Conservation (phyloP, 2,888 invertebrate genomes). For the Hyles lineata region DNA sequence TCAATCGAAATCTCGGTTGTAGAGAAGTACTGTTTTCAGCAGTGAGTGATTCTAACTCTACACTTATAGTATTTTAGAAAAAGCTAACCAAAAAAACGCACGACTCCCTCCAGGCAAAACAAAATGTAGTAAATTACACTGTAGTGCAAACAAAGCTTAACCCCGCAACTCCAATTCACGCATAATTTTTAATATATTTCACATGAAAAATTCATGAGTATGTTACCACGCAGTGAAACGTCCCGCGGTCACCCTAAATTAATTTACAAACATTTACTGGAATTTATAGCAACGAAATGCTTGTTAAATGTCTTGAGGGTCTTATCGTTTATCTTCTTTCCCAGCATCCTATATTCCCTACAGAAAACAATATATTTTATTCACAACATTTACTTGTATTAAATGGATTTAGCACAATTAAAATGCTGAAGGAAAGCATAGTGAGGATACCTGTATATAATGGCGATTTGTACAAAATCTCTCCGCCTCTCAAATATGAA, state of each 20-base stretch:
- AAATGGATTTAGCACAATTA: too few relatives aligned
- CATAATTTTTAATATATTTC: not conserved
- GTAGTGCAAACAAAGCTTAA: not conserved
- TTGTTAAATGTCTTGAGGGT: not conserved
- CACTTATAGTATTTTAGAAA: not conserved
- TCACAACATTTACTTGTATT: too few relatives aligned
- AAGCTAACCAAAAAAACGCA: not conserved
- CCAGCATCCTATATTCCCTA: not conserved
- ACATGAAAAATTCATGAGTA: not conserved
- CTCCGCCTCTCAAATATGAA: too few relatives aligned
- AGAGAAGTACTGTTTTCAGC: too few relatives aligned
- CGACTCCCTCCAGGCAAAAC: not conserved
- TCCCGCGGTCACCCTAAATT: not conserved
- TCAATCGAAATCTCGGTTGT: too few relatives aligned
- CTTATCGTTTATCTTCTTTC: not conserved
- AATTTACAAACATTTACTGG: not conserved
- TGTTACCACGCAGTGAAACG: not conserved
- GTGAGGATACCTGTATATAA: too few relatives aligned
- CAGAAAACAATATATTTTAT: too few relatives aligned
- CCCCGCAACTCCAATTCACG: not conserved
- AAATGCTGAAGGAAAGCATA: too few relatives aligned
- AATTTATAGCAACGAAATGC: not conserved
- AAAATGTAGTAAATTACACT: not conserved
- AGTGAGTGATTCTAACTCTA: too few relatives aligned
- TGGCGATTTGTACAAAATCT: too few relatives aligned